Percentiles rank a stretch among this genome's conserved stretches.
phyloP scores from a whole-genome alignment of 64 coral and sea anemone genomes.

The Catalaphyllia jardinei region DNA sequence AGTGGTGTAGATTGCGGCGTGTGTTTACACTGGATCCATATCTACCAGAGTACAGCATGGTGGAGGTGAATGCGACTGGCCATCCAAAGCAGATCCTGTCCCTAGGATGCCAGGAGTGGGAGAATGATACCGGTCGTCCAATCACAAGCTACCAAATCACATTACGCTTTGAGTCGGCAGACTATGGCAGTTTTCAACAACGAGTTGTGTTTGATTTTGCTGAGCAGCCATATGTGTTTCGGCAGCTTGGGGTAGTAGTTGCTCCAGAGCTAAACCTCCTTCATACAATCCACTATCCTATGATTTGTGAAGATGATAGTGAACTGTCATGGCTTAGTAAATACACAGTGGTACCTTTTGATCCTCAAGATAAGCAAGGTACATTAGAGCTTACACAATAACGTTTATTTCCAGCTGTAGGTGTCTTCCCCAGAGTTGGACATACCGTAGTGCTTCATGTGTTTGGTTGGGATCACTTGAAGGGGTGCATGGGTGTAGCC shows the following conservation, averaged over 20 bases:
- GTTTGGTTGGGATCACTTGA: no score
- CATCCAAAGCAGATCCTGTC: background rate
- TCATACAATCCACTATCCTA: slow-evolving; percentile 35
- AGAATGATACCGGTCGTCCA: background rate
- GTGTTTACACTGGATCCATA: slow-evolving; percentile 82
- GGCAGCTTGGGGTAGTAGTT: slow-evolving; percentile 73
- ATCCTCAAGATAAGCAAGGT: slow-evolving; percentile 29
- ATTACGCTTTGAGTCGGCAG: slow-evolving; percentile 60
- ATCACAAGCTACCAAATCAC: slow-evolving; percentile 35
- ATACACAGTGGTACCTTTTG: slow-evolving; percentile 63
- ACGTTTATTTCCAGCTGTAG: no score
- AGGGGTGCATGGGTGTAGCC: no score
- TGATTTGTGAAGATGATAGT: slow-evolving; percentile 68
- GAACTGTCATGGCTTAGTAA: slow-evolving; percentile 73
- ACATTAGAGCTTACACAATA: background rate
- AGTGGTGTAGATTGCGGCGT: slow-evolving; percentile 49
- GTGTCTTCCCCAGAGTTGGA: no score
- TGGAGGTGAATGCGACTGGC: slow-evolving; percentile 35
- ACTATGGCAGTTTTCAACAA: slow-evolving; percentile 85
- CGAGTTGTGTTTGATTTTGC: slow-evolving; percentile 90
- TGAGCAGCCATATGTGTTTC: slow-evolving; percentile 50
- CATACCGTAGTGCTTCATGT: no score
- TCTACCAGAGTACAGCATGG: slow-evolving; percentile 74
- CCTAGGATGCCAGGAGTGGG: slow-evolving; percentile 56
- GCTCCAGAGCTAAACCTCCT: slow-evolving; percentile 67